phyloP scores from a whole-genome alignment of 1,140 invertebrate genomes.

The Matsumurasca onukii region DNA sequence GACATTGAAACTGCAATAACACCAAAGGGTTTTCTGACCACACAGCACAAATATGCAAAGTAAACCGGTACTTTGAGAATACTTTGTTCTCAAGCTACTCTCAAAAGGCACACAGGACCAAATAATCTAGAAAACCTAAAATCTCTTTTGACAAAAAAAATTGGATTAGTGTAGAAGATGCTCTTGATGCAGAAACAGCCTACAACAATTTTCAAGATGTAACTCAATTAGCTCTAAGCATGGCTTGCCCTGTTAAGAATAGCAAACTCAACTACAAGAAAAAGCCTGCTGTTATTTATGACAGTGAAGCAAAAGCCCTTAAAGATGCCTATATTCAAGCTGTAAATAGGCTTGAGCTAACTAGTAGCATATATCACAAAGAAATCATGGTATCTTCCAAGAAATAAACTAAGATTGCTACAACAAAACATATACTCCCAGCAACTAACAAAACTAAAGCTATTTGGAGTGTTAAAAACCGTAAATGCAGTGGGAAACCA shows the following conservation, averaged over 20 bases:
- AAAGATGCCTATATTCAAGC: constrained; percentile 1
- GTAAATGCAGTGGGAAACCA: not conserved
- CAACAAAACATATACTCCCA: too few relatives aligned
- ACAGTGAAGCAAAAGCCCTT: not conserved
- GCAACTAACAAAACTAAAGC: not conserved
- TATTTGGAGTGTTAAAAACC: not conserved
- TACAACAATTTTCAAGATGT: not conserved
- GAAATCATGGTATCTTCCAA: constrained; percentile 1
- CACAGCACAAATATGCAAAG: not conserved
- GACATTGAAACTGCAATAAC: not conserved
- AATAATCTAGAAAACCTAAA: not conserved
- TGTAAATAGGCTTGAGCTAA: not conserved
- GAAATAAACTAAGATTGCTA: constrained; percentile 14
- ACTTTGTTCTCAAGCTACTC: not conserved
- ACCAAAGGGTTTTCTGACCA: not conserved
- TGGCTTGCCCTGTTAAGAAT: not conserved
- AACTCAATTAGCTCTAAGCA: not conserved
- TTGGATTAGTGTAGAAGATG: not conserved
- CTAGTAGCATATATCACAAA: not conserved
- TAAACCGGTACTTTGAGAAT: not conserved
- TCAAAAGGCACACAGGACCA: not conserved
- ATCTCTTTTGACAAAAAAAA: not conserved
- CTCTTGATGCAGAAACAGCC: not conserved
- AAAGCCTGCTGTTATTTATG: not conserved
- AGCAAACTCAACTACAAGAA: not conserved